Evolutionary conservation across 92 coral and sea anemone species (phyloP).

Genomic region (Epizoanthus scotinus): DNA sequence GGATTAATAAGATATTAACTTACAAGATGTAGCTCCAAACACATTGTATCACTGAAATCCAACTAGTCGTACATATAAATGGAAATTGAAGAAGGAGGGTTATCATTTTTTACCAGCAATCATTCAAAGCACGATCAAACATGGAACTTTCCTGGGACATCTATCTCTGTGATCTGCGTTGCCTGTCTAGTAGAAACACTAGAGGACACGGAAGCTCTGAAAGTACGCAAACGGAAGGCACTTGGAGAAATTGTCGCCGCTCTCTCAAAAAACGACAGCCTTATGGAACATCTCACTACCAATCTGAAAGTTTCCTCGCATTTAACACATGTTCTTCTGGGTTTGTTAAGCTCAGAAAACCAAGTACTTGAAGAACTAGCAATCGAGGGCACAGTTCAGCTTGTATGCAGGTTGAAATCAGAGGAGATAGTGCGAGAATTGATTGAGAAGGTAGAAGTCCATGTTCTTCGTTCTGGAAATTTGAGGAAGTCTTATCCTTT

Average conservation of each 20-base stretch:
- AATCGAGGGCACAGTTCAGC: conserved; percentile 63
- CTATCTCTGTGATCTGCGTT: conserved; percentile 70
- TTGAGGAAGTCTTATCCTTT: conserved; percentile 71
- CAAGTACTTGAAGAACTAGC: conserved; percentile 55
- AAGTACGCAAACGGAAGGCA: conserved; percentile 74
- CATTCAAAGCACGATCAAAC: conserved; percentile 77
- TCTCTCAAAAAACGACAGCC: conserved; percentile 57
- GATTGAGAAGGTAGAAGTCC: conserved; percentile 58
- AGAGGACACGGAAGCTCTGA: conserved; percentile 61
- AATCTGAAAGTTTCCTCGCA: conserved; percentile 65
- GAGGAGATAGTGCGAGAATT: conserved; percentile 76
- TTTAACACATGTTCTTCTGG: conserved; percentile 61
- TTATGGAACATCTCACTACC: conserved; percentile 49
- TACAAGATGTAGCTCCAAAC: not conserved
- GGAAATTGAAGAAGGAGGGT: conserved; percentile 49
- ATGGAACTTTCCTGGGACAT: conserved; percentile 75
- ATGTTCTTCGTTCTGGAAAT: conserved; percentile 60
- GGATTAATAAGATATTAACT: not conserved
- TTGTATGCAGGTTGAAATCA: conserved; percentile 61
- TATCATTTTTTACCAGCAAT: conserved; percentile 80
- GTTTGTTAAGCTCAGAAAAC: conserved; percentile 65
- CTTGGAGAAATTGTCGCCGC: conserved; percentile 74
- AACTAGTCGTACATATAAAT: not conserved
- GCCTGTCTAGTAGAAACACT: conserved; percentile 94
- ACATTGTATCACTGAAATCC: not conserved